These are phyloP conservation scores for Botia kubotai DNA, from an alignment of 2,797 vertebrate species.

Conservation along the genomic window DNA sequence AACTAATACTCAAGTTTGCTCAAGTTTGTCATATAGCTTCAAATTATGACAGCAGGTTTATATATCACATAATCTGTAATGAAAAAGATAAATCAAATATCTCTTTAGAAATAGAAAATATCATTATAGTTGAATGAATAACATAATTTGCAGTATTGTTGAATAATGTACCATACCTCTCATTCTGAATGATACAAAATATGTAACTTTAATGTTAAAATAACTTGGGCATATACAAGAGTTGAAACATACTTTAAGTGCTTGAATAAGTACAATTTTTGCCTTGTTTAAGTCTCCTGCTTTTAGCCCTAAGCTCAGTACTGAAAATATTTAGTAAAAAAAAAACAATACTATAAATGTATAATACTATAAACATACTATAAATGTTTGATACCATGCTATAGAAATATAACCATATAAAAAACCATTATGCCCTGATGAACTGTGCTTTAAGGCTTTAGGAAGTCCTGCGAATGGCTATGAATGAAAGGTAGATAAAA, in stretches of 20 bases:
- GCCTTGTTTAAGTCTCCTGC: background rate
- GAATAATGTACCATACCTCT: too few species aligned
- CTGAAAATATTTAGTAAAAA: background rate
- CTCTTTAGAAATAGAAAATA: too few species aligned
- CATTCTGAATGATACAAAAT: too few species aligned
- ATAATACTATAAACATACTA: too few species aligned
- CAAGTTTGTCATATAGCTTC: background rate
- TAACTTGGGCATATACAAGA: too few species aligned
- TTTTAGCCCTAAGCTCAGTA: background rate
- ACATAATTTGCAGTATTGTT: too few species aligned
- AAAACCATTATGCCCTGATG: background rate
- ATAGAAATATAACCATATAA: background rate
- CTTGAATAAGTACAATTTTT: too few species aligned
- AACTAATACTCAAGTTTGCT: background rate
- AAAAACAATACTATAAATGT: too few species aligned
- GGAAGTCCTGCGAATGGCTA: background rate
- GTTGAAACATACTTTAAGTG: too few species aligned
- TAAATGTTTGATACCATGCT: background rate
- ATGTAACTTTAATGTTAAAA: too few species aligned
- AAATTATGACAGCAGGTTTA: background rate
- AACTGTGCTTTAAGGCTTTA: background rate
- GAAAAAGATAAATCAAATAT: too few species aligned
- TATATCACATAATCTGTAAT: background rate
- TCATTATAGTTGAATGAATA: too few species aligned
- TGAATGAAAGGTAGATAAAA: background rate